phyloP scores from a whole-genome alignment of 2,888 invertebrate species.

The Orthonevra nobilis region DNA sequence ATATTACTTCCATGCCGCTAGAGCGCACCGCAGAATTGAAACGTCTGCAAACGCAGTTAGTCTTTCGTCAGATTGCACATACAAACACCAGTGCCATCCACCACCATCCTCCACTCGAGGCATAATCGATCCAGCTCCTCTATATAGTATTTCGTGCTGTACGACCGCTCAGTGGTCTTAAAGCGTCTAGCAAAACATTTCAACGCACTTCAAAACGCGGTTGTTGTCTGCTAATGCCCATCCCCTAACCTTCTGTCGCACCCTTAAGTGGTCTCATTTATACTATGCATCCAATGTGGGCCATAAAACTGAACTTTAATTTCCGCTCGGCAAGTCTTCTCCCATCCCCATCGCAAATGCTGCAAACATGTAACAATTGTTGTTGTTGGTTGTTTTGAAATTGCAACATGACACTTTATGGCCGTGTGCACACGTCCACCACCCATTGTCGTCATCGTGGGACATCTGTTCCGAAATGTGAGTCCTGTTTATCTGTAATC shows the following conservation, averaged over 20 bases:
- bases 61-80: too few species aligned
- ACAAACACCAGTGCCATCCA: too few species aligned
- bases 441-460: constrained; percentile 13
- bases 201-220: constrained; percentile 61
- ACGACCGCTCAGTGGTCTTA: constrained; percentile 45
- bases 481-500: constrained; percentile 60
- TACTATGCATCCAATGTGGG: constrained; percentile 56
- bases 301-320: constrained; percentile 69
- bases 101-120: too few species aligned
- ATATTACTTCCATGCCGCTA: too few species aligned
- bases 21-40: too few species aligned
- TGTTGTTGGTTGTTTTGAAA: constrained; percentile 43
- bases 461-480: constrained; percentile 58
- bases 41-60: too few species aligned
- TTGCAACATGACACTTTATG: constrained; percentile 65
- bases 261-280: constrained; percentile 66
- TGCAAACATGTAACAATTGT: constrained; percentile 50
- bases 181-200: constrained; percentile 56
- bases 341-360: constrained; percentile 15
- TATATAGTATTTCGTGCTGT: constrained; percentile 54
- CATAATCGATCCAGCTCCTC: constrained; percentile 52
- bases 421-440: constrained; percentile 57
- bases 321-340: constrained; percentile 53
- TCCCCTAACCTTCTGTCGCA: not conserved
- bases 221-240: constrained; percentile 3